Evolutionary conservation across 2,797 vertebrate genomes (phyloP), one percentile per base, ranked within the genome.

Genomic region (Lates japonicus): DNA sequence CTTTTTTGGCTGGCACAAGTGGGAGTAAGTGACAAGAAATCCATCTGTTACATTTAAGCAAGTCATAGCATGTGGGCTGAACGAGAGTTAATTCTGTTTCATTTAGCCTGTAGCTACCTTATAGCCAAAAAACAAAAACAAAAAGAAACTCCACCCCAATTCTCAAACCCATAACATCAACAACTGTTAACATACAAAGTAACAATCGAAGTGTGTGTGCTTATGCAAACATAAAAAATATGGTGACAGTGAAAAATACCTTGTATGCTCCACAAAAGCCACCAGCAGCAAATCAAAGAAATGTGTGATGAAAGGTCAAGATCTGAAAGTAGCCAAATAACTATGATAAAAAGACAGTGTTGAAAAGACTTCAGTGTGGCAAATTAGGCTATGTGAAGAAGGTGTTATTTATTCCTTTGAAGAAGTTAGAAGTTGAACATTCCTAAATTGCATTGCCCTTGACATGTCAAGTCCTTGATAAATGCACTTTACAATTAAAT

Each of bases 31-130:
- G 41, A 41, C 22, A 29, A 80, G 46, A 44, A 77, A 61, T 79
- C 64, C 64, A 82, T 87, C 69, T 84, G 79, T 74, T 77, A 71
- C 29, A 63, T 39, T 68, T 35, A 65, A 63, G 74, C 2, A 12
- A 76, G 64, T 57, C 61, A n/a, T 46, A 58, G 54, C 58, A 61
- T 58, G 81, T 81, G 68, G 85, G 78, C 33, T 76, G 49, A 73
- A 66, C 42, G 2, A 62, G 37, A 49, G 22, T 63, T 46, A 29
- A 29, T 33, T 60, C n/a, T 54, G 22, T 81, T 58, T 61, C 5
- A 65, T 44, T 54, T 52, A n/a, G 49, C 39, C 66, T 58, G n/a
- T 35, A n/a, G 31, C 58, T 61, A 16, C 66, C 22, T 49, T n/a
- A 51, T 25, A 44, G 2, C 14, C 48, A 29, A 29, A 29, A 29